Conservation (phyloP, 2,797 vertebrate genomes). For the Lemur catta region DNA sequence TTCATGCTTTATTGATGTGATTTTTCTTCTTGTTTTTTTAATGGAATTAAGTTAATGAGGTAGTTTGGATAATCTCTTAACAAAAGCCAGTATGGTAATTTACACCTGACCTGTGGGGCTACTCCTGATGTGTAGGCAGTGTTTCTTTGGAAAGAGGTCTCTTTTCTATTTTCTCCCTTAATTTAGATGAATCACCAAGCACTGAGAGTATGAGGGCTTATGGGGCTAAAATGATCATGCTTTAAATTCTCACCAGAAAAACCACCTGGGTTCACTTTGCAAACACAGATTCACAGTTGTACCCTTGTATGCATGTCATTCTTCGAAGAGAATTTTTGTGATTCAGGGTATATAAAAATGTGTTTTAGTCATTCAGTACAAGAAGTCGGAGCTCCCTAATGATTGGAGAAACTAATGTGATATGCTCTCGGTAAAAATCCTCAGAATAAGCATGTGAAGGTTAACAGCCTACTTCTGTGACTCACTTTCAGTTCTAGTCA, state of each 20-base stretch:
- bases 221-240: neutral
- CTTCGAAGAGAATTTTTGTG: neutral
- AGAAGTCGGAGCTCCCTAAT: neutral
- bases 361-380: neutral
- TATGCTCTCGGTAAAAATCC: neutral
- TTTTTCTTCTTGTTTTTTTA: neutral
- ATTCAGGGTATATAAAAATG: neutral
- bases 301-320: neutral
- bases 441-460: neutral
- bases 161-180: neutral
- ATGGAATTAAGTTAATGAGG: neutral
- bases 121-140: neutral
- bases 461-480: neutral
- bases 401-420: neutral
- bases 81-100: neutral
- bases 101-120: neutral
- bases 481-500: neutral
- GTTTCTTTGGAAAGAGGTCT: neutral
- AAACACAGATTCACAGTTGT: neutral
- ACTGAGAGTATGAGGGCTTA: neutral
- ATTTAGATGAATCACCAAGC: constrained; percentile 11
- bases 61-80: neutral
- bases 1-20: neutral
- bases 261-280: neutral
- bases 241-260: neutral